These are phyloP conservation scores for Fragum sueziense DNA, from an alignment of 2,888 invertebrate genomes.

Conservation along the genomic window DNA sequence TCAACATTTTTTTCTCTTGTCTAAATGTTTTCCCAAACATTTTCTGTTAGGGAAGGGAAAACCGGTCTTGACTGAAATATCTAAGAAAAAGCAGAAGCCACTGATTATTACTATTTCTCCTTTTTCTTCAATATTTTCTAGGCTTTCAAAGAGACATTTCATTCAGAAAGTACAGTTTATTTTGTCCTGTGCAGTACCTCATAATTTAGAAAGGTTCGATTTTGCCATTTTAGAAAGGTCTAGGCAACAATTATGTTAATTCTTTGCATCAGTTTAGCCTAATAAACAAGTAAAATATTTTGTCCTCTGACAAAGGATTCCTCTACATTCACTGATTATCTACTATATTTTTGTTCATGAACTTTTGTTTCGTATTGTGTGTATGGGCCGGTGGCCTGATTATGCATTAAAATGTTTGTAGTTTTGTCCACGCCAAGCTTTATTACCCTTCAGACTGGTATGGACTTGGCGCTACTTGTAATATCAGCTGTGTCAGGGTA, in stretches of 20 bases:
- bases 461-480: slow-evolving; percentile 14
- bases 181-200: background rate
- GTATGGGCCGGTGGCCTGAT: no score
- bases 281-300: no score
- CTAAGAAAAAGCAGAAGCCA: background rate
- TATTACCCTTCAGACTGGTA: background rate
- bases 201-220: background rate
- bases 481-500: slow-evolving; percentile 2
- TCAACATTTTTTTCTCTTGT: background rate
- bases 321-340: no score
- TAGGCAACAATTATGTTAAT: no score
- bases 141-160: background rate
- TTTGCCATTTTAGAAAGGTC: background rate
- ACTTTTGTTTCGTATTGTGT: no score
- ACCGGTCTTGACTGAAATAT: background rate
- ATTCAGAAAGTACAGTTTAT: background rate
- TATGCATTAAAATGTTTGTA: no score
- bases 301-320: no score
- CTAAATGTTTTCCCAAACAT: no score
- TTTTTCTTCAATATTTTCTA: background rate
- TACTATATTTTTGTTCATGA: no score
- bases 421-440: no score
- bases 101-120: background rate
- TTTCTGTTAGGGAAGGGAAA: background rate
- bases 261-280: no score